Evolutionary conservation across 1,140 invertebrate species (phyloP), one percentile per base, ranked within the genome.

Genomic region (Trissolcus basalis): DNA sequence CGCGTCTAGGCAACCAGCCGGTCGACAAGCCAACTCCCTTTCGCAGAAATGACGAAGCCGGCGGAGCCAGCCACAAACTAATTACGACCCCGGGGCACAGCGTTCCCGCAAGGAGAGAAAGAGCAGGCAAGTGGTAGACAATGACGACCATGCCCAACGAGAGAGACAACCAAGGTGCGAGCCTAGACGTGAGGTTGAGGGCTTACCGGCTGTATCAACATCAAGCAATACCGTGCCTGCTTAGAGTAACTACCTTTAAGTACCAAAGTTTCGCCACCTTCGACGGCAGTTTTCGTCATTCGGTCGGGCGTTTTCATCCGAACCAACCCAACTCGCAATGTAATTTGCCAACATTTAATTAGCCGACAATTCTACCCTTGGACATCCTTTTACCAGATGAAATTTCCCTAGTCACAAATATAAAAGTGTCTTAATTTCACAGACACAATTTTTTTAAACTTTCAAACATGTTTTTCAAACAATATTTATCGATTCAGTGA

Each of bases 41-140:
- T 27, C 59, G 75, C 68, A 69, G 76, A 81, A 74, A 81, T 83
- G 84, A 85, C 79, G 80, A 83, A 82, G 79, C 76, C 73, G 75
- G 78, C 77, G 77, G 82, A 85, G 80, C 76, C 77, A 80, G 72
- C 85, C 85, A 78, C 85, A 86, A 85, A 86, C 85, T 86, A 86
- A 87, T 87, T 87, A 84, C 86, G 79, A 84, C 83, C 85, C 56
- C 77, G 73, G 80, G 83, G 83, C 80, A 80, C 81, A 6, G 2
- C 81, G 79, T 83, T 73, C 54, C 53, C 74, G 82, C 81, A 79
- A 84, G 81, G 35, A 15, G 44, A 71, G 56, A 63, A 19, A 10
- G 44, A 51, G 8, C 49, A 12, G 14, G 4, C 35, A 48, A 15
- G 36, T 6, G 19, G 2, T 27, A 27, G 19, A 27, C 19, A 27